Evolutionary conservation across 2,797 vertebrate genomes (phyloP).

Genomic region (Mus minutoides): DNA sequence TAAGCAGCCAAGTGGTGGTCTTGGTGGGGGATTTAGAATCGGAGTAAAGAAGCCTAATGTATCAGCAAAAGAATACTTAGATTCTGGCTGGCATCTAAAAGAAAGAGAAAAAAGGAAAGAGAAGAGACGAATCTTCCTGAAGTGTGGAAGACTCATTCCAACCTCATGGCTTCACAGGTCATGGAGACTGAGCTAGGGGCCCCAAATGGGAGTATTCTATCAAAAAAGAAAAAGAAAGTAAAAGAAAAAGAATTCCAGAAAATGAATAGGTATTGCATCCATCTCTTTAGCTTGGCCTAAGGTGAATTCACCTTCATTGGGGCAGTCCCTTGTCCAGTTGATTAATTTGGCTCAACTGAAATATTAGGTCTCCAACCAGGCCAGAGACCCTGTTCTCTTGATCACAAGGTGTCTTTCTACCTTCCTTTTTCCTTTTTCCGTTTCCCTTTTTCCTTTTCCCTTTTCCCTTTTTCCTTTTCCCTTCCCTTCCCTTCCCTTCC

Average conservation of each 20-base stretch:
- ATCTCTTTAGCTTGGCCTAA: not conserved
- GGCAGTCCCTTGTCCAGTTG: not conserved
- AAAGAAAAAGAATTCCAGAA: too few species aligned
- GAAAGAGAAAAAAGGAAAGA: not conserved
- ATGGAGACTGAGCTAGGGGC: too few species aligned
- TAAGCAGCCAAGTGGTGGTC: not conserved
- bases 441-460: too few species aligned
- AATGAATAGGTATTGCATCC: not conserved
- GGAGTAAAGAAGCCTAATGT: too few species aligned
- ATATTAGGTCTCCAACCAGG: not conserved
- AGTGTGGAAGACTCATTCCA: not conserved
- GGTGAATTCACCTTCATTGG: not conserved
- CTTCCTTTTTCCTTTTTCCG: too few species aligned
- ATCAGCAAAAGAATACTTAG: not conserved
- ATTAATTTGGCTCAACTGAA: not conserved
- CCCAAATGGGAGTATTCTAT: not conserved
- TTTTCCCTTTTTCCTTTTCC: too few species aligned
- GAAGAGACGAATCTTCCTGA: not conserved
- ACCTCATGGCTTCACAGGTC: not conserved
- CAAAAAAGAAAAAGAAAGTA: not conserved
- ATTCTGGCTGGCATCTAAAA: not conserved
- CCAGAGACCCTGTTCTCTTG: not conserved
- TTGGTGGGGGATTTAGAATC: not conserved
- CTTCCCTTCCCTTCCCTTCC: rapidly evolving
- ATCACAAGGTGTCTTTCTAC: not conserved